Evolutionary conservation across 2,113 vertebrate genomes (phyloP), one percentile per base, ranked within the genome.

Genomic region (Egretta garzetta): DNA sequence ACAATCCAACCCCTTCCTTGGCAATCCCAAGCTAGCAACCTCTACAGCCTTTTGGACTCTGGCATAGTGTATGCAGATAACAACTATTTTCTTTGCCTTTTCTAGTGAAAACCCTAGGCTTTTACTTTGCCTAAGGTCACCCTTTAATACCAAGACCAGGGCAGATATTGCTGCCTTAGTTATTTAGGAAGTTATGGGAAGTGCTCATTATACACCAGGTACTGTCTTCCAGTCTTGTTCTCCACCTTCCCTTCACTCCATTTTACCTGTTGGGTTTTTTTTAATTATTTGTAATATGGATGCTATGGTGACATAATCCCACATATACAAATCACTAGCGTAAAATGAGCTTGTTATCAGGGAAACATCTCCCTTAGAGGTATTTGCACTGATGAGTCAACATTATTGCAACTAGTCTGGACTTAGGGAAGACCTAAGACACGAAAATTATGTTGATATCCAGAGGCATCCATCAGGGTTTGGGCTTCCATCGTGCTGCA

Each of bases 1-100:
- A 52, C 18, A 37, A 27, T 14, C 52, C 50, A 50, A 30, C 14
- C 8, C 33, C 32, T 67, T 59, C 60, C 45, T 28, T 60, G 35
- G 26, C 63, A 50, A 45, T 18, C 32, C 52, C 59, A 50, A 49
- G 10, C 16, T 18, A 45, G 39, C 27, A 67, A 28, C 14, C 17
- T 27, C 49, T 27, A 35, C 60, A 27, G 52, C 20, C 53, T 53
- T 21, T 35, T 1, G 3, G 15, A 32, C 37, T 45, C 43, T 12
- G 18, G 10, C 6, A 35, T 4, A 53, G 5, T 7, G 14, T 10
- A 37, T 4, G 5, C 0, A 35, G 5, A 13, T 3, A 67, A 27
- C 12, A 49, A 16, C 23, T 2, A 2, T 28, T 53, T 52, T 33
- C 20, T 73, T 39, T 33, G 26, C 47, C 35, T 90, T 66, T 72